Evolutionary conservation across 2,888 invertebrate species (phyloP).

Genomic region (Boloria euphrosyne): DNA sequence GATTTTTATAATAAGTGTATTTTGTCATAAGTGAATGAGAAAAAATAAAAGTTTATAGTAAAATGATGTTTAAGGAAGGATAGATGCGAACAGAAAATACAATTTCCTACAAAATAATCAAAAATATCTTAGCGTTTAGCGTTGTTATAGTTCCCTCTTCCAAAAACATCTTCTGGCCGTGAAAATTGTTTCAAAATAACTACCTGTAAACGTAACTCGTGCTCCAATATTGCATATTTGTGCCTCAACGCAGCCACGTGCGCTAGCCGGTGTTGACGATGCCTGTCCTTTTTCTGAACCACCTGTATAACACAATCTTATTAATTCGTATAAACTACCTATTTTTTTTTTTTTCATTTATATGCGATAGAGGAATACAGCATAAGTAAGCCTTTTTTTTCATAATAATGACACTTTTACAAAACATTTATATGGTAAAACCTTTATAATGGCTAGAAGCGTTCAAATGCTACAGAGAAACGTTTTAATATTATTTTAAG

Average conservation of each 20-base stretch:
- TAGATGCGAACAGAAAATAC: too few species aligned
- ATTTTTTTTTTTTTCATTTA: neutral
- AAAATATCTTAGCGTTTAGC: too few species aligned
- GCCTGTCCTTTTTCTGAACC: conserved; percentile 72
- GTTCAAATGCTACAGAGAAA: conserved; percentile 7
- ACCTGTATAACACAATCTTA: conserved; percentile 52
- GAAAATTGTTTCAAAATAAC: conserved; percentile 24
- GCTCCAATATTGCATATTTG: conserved; percentile 77
- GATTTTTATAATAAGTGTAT: too few species aligned
- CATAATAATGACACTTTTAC: conserved; percentile 7
- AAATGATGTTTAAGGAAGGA: too few species aligned
- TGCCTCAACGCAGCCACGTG: conserved; percentile 74
- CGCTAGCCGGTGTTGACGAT: conserved; percentile 64
- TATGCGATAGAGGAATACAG: conserved; percentile 13
- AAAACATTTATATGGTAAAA: conserved; percentile 10
- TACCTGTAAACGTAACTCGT: conserved; percentile 75
- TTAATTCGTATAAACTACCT: neutral
- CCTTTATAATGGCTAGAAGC: conserved; percentile 9
- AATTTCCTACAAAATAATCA: too few species aligned
- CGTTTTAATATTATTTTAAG: conserved; percentile 4
- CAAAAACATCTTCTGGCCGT: conserved; percentile 12
- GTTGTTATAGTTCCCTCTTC: conserved; percentile 6
- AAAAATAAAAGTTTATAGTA: too few species aligned
- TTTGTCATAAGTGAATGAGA: too few species aligned
- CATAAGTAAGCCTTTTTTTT: conserved; percentile 13